Conservation (phyloP, 2,888 invertebrate genomes). For the Panopea generosa region DNA sequence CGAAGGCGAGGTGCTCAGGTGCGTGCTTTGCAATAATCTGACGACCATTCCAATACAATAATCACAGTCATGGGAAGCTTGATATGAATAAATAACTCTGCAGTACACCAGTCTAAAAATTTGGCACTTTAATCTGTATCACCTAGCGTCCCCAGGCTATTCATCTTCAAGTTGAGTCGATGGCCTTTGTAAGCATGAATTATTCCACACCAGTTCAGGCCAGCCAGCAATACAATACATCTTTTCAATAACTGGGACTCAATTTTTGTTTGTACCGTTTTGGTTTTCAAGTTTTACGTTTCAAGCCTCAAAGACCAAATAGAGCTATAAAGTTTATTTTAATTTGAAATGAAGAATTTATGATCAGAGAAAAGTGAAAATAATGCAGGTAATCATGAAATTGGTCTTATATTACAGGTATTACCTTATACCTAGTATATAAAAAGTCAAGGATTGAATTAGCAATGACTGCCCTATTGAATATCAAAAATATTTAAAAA, state of each 20-base stretch:
- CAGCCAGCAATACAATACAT: constrained; percentile 55
- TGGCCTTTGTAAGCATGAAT: constrained; percentile 55
- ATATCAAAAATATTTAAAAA: no score
- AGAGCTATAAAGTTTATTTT: constrained; percentile 37
- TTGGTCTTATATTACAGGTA: constrained; percentile 30
- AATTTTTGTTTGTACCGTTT: constrained; percentile 46
- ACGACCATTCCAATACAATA: constrained; percentile 36
- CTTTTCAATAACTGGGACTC: constrained; percentile 41
- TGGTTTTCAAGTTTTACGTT: constrained; percentile 56
- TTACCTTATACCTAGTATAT: no score
- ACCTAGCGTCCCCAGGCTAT: constrained; percentile 51
- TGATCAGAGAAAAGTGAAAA: constrained; percentile 37
- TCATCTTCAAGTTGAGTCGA: constrained; percentile 44
- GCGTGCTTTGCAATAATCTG: constrained; percentile 10
- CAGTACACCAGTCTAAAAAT: constrained; percentile 31
- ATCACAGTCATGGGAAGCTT: constrained; percentile 42
- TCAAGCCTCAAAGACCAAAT: constrained; percentile 57
- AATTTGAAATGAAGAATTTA: constrained; percentile 46
- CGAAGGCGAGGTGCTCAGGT: no score
- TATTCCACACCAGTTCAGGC: constrained; percentile 59
- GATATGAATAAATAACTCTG: constrained; percentile 40
- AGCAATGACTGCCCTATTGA: no score
- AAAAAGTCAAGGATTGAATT: no score
- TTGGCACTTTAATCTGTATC: constrained; percentile 62
- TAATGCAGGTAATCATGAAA: constrained; percentile 37